Evolutionary conservation across 2,888 invertebrate genomes (phyloP), one percentile per base, ranked within the genome.

Genomic region (Rotaria sp.): DNA sequence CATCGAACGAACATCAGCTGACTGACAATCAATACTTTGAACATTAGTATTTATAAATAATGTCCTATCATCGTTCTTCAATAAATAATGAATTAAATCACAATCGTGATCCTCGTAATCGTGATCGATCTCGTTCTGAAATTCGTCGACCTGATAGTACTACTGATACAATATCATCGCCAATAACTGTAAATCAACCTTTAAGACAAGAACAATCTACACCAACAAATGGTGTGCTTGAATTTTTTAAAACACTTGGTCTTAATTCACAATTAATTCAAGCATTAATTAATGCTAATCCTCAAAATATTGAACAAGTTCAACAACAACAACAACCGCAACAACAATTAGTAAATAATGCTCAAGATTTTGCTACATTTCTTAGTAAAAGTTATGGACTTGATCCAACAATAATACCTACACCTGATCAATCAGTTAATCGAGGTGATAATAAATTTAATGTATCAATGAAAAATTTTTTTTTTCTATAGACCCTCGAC

Each of bases 231-330:
- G 30, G 18, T 18, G 35, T 35, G 5, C 5, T 67, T 18, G 67
- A 67, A 1, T 67, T 67, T 67, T 67, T 67, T 13, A 67, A 67
- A 67, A 67, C 67, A 15, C 30, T 67, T 15, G 67, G 67, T 35
- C 13, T 67, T 67, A 67, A 67, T 67, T 67, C 67, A 67, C 67
- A 67, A 35, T 67, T 67, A 67, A 67, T 67, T 67, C 67, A 67
- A 18, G 67, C 67, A 35, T 67, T 67, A 21, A 35, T 67, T 35
- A 67, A 67, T 21, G 67, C 67, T 3, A 67, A 67, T 67, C 67
- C 67, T 35, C 67, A 30, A 67, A 30, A 30, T 11, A 67, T 35
- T 13, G 35, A 67, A 67, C 67, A 35, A 67, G 18, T 18, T 67
- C 50, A 50, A 50, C 50, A 50, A 50, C 67, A 50, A 50, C 67